These are phyloP conservation scores for Pogonomyrmex barbatus DNA, from an alignment of 1,140 invertebrate species.

Conservation along the genomic window DNA sequence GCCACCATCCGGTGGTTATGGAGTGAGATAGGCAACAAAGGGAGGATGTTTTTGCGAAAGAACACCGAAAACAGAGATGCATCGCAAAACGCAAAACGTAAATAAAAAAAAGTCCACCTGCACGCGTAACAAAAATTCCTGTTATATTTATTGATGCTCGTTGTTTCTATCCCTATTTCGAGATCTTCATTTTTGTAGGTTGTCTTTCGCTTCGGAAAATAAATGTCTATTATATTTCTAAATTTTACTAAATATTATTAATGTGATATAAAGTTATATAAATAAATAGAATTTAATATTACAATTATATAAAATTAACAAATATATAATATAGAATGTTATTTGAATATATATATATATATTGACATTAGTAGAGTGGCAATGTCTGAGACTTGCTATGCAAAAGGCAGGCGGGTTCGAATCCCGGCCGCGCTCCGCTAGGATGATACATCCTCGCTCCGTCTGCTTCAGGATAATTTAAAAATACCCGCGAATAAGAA, in stretches of 20 bases:
- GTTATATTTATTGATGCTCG: neutral
- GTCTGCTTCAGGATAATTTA: too few relatives aligned
- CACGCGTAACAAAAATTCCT: neutral
- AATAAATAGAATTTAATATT: neutral
- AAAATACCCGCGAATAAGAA: too few relatives aligned
- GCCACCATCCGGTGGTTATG: neutral
- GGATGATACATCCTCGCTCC: too few relatives aligned
- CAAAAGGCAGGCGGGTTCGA: too few relatives aligned
- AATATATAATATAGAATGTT: too few relatives aligned
- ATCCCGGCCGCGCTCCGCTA: too few relatives aligned
- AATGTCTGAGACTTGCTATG: too few relatives aligned
- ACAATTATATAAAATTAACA: too few relatives aligned
- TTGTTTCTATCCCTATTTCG: neutral
- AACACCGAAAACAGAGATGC: neutral
- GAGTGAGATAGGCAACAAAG: neutral
- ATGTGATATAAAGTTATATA: neutral
- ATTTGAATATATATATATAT: too few relatives aligned
- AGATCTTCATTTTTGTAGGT: neutral
- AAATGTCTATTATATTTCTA: neutral
- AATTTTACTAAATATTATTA: neutral
- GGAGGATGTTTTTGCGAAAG: neutral
- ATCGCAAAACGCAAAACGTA: slow-evolving; percentile 17
- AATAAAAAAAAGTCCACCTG: slow-evolving; percentile 4
- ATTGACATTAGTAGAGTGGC: too few relatives aligned
- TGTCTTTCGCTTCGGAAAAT: neutral